Base-by-base conservation (phyloP, 2,888 invertebrate genomes). In the Phortica okadai region DNA sequence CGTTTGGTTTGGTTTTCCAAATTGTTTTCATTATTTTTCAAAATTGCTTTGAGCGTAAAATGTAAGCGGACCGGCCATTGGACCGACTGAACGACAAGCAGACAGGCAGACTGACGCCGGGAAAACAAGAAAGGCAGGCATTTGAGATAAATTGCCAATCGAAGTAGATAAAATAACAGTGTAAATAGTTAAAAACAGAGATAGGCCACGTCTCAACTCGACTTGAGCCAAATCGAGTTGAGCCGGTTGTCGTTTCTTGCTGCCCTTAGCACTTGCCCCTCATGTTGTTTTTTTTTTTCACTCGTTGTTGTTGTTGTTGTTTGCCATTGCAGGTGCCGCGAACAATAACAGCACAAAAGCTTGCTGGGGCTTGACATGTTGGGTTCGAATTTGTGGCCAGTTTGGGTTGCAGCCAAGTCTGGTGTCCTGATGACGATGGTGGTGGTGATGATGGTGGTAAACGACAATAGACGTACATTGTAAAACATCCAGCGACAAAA, bases 111-210 rank as follows among this genome's bases (percentile, higher is more conserved):
- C 50, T 50, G 50, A 8, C 50, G 50, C 10, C 50, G 8, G 50
- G 50, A n/a, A 14, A 5, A 41, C 42, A 42, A 21, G 56, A 33
- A 41, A 14, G 4, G 67, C 69, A 75, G 77, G 67, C 82, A 79
- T 82, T 87, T 78, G 70, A 84, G 81, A 87, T 85, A 85, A 85
- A 85, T 85, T 87, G 87, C 85, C 87, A 85, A 87, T 87, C 87
- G 85, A 87, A 85, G 82, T 82, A 87, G 87, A 85, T 85, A 87
- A 83, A 85, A 87, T 84, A 82, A 86, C 79, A 84, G 87, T 83
- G 82, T 82, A 87, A 87, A 85, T 83, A 85, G 87, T 84, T 83
- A 87, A 83, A 77, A 80, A 83, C 83, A 81, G 78, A 84, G 84
- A 85, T 86, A 85, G 84, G 79, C 81, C 76, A 80, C 77, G 80